phyloP scores from a whole-genome alignment of 37 sponge, comb jelly and placozoan species.

The Spongilla lacustris region DNA sequence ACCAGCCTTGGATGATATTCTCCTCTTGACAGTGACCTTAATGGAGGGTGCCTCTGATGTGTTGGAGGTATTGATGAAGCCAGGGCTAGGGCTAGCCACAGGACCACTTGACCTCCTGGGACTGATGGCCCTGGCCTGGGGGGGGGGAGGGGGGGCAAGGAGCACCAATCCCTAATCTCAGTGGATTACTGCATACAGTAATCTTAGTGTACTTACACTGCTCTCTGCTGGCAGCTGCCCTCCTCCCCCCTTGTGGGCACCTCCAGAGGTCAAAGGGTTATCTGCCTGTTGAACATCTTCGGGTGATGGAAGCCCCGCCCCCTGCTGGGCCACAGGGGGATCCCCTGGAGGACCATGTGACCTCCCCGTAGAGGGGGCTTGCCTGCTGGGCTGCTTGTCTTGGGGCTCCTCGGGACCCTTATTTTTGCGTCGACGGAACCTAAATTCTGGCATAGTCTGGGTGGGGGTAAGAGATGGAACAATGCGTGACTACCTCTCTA shows the following conservation, averaged over 20 bases:
- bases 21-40: background rate
- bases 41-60: slow-evolving; percentile 28
- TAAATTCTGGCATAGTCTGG: slow-evolving; percentile 54
- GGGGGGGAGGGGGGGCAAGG: too few species aligned
- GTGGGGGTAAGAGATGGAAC: background rate
- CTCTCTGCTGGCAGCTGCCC: background rate
- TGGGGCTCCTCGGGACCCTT: slow-evolving; percentile 28
- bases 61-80: slow-evolving; percentile 23
- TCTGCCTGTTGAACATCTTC: background rate
- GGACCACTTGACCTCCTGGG: background rate
- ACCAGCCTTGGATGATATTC: slow-evolving; percentile 15
- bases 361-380: background rate
- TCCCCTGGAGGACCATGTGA: background rate
- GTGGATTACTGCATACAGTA: background rate
- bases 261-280: background rate
- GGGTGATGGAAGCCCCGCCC: background rate
- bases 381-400: slow-evolving; percentile 5
- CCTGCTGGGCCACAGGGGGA: background rate
- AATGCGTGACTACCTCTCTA: background rate
- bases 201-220: background rate
- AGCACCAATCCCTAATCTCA: too few species aligned
- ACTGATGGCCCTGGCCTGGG: too few species aligned
- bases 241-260: background rate
- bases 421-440: slow-evolving; percentile 56
- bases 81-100: background rate